Conservation (phyloP, 2,888 invertebrate species). For the Eupithecia centaureata region DNA sequence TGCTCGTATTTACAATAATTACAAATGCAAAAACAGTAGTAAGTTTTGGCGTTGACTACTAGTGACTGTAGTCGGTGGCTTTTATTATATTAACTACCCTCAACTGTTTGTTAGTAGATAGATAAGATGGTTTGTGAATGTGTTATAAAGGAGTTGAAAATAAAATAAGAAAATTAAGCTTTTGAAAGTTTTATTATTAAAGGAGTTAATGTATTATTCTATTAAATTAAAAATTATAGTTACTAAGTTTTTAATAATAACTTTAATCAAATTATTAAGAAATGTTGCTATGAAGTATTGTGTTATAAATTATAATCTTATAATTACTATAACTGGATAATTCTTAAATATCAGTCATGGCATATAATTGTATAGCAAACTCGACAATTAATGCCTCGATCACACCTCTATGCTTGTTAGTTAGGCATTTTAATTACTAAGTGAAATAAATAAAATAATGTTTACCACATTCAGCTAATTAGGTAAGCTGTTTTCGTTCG, state of each 20-base stretch:
- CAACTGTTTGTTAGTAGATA: slow-evolving; percentile 2
- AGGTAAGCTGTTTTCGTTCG: neutral
- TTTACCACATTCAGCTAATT: neutral
- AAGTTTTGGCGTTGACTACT: neutral
- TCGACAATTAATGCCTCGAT: too few species aligned
- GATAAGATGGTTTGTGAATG: neutral
- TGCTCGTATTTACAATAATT: too few species aligned
- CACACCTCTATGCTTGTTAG: neutral
- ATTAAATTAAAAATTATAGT: neutral
- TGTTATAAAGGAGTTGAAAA: neutral
- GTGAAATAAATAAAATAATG: neutral
- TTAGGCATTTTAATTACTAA: neutral
- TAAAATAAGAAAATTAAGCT: too few species aligned
- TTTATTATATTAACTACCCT: neutral
- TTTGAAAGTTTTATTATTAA: neutral
- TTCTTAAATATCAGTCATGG: neutral
- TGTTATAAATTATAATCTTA: too few species aligned
- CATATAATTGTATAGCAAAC: too few species aligned
- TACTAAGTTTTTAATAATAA: neutral
- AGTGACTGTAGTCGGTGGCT: neutral
- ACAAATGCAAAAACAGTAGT: neutral
- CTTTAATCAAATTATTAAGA: neutral
- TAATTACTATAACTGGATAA: neutral
- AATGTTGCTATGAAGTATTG: too few species aligned
- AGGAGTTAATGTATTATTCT: neutral